phyloP scores from a whole-genome alignment of 2,888 invertebrate genomes.

The Meliscaeva auricollis region DNA sequence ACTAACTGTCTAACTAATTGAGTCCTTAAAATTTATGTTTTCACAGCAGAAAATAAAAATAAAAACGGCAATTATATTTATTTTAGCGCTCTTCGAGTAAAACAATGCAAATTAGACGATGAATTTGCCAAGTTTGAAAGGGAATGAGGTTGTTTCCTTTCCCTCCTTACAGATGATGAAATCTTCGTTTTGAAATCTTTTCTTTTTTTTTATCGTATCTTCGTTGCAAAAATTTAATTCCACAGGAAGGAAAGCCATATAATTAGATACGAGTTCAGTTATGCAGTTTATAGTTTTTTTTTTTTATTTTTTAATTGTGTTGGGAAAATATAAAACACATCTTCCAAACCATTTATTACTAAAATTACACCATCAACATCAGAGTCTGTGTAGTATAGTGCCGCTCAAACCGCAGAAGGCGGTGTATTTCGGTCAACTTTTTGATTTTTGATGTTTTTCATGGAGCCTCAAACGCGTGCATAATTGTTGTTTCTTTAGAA shows the following conservation, averaged over 20 bases:
- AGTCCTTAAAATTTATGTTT: conserved; percentile 23
- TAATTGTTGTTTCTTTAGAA: background rate
- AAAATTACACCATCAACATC: conserved; percentile 10
- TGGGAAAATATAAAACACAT: conserved; percentile 15
- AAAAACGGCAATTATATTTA: background rate
- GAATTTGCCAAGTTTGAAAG: background rate
- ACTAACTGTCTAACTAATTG: conserved; percentile 20
- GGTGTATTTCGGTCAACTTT: too few species aligned
- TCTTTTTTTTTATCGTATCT: conserved; percentile 10
- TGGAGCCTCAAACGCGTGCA: background rate
- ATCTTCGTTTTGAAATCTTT: conserved; percentile 1
- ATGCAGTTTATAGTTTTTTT: conserved; percentile 15
- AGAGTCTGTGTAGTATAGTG: background rate
- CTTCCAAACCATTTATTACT: conserved; percentile 16
- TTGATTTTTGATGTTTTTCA: background rate
- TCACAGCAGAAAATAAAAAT: background rate
- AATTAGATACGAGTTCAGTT: conserved; percentile 26
- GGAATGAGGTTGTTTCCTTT: background rate
- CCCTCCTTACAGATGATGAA: background rate
- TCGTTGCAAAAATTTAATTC: background rate
- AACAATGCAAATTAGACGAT: conserved; percentile 30
- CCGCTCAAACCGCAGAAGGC: too few species aligned
- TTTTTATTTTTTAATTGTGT: background rate
- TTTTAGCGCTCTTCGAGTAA: background rate
- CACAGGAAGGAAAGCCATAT: conserved; percentile 24